Base-by-base conservation (phyloP, 2,113 vertebrate species). In the Dasypus novemcinctus region DNA sequence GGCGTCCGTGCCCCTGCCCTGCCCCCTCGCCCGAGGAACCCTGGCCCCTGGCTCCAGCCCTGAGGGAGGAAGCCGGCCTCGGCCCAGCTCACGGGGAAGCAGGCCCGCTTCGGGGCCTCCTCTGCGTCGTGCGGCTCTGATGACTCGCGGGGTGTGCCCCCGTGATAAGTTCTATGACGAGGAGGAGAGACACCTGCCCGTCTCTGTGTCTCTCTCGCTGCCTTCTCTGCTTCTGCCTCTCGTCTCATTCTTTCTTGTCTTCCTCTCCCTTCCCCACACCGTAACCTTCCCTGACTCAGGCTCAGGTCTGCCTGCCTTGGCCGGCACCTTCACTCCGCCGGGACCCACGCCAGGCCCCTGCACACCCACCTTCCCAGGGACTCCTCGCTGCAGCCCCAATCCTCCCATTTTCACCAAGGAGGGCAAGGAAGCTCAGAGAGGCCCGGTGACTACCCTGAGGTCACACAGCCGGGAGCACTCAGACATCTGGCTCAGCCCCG, bases 381-480 rank as follows among this genome's bases (percentile, higher is more conserved):
- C 36, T 9, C 43, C 43, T 36, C 4, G 0, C 21, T 3, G 0
- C 11, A 76, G 15, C n/a, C n/a, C 43, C 31, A 11, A 49, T 20
- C 20, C 13, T 82, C 29, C 31, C 38, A 15, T 11, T 84, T 74
- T 21, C 31, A 27, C 2, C 0, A 7, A 5, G 38, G 36, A 78
- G 29, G 13, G 31, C 78, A 38, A 33, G 1, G 1, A 29, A 68
- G 14, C 33, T 83, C 88, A 72, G 76, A 87, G 52, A 90, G 29
- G 2, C 23, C 0, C 18, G 2, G 18, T 1, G n/a, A 52, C 75
- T 79, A 23, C 6, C 10, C 83, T 46, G 88, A 94, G 81, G 27
- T 49, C 81, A 71, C 81, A 33, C 43, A 81, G 96, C 71, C 21
- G 20, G 8, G 18, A 85, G 63, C 0, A 0, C 31, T 25, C 64